Conservation (phyloP, 2,113 vertebrate genomes). For the Mormyrus iriodes region DNA sequence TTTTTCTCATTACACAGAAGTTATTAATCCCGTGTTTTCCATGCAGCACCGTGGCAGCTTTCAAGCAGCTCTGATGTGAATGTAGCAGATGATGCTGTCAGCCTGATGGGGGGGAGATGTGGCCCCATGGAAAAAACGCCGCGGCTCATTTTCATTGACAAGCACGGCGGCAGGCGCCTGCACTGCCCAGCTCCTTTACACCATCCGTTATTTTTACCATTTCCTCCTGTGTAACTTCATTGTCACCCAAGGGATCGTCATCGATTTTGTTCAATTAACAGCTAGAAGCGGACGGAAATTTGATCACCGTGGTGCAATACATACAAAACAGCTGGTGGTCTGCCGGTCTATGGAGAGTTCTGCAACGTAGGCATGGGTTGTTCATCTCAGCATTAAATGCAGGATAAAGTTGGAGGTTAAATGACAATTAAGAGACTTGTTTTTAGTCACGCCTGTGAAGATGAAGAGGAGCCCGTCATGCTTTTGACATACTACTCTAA, state of each 20-base stretch:
- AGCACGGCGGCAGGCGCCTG: background rate
- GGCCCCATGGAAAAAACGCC: background rate
- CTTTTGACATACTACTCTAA: constrained; percentile 45
- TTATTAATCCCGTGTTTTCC: background rate
- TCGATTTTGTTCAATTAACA: constrained; percentile 60
- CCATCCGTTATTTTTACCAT: constrained; percentile 41
- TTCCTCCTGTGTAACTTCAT: constrained; percentile 52
- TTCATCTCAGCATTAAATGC: background rate
- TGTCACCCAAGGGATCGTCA: constrained; percentile 51
- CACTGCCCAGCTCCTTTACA: constrained; percentile 6
- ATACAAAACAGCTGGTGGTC: background rate
- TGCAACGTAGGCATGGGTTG: background rate
- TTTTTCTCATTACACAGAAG: background rate
- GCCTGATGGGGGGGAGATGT: background rate
- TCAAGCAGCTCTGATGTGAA: background rate
- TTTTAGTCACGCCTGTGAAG: constrained; percentile 53
- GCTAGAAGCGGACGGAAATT: constrained; percentile 45
- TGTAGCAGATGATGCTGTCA: background rate
- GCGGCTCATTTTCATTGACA: background rate
- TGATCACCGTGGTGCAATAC: constrained; percentile 32
- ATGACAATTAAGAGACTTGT: constrained; percentile 13
- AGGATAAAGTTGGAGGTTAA: constrained; percentile 1
- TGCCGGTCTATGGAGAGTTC: background rate
- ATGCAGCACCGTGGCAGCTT: background rate
- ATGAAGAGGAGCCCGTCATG: constrained; percentile 49